phyloP scores from a whole-genome alignment of 2,113 vertebrate genomes.

The Grantiella picta region DNA sequence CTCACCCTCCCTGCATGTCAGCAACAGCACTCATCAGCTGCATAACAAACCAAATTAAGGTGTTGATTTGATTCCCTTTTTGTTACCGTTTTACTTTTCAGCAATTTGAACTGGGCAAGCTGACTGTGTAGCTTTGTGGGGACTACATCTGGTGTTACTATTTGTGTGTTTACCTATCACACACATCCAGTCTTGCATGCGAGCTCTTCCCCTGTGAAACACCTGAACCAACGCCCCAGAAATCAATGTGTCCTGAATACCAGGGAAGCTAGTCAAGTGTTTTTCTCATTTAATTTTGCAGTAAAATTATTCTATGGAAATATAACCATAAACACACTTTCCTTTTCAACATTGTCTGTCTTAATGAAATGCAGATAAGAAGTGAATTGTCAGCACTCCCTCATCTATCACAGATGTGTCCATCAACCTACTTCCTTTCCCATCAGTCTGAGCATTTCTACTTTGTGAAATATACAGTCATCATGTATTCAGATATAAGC shows the following conservation, averaged over 20 bases:
- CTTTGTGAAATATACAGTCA: neutral
- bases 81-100: neutral
- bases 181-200: neutral
- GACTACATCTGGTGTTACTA: neutral
- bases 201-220: neutral
- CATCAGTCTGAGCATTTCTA: neutral
- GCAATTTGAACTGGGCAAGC: neutral
- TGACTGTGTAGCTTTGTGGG: neutral
- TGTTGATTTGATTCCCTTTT: neutral
- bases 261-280: neutral
- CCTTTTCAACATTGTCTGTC: neutral
- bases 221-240: accelerated
- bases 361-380: neutral
- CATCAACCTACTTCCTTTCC: neutral
- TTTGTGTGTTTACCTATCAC: neutral
- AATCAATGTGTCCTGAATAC: neutral
- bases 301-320: neutral
- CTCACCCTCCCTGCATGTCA: accelerated
- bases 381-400: neutral
- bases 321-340: neutral
- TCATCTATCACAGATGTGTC: neutral
- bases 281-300: neutral
- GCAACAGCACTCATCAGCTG: neutral
- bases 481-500: neutral
- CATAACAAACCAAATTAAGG: neutral